A percentile compares a stretch with the other conserved stretches of the same genome.
Conservation (phyloP, 2,888 invertebrate species). For the Liposcelis brunnea region DNA sequence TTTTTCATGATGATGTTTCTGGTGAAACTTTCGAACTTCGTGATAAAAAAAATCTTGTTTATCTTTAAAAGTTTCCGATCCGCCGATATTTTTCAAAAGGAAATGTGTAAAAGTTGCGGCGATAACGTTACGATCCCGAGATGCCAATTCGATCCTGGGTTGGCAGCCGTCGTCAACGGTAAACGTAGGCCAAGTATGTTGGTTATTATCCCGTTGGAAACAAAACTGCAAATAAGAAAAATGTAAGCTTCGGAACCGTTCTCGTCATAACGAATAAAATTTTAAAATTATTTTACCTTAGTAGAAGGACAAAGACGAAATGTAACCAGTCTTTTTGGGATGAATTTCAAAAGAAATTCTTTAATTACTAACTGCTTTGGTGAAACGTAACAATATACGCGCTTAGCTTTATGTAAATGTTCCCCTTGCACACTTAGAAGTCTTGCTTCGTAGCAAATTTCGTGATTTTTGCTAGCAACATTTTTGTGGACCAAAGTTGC, state of each 20-base stretch:
- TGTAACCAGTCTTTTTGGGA: slow-evolving; percentile 78
- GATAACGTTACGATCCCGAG: slow-evolving; percentile 74
- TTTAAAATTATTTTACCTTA: too few species aligned
- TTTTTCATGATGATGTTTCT: slow-evolving; percentile 75
- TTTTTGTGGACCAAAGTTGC: slow-evolving; percentile 73
- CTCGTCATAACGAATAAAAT: slow-evolving; percentile 1
- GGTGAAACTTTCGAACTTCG: slow-evolving; percentile 66
- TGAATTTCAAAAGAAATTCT: slow-evolving; percentile 83
- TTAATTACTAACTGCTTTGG: slow-evolving; percentile 84
- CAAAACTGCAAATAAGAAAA: slow-evolving; percentile 37
- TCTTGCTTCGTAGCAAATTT: slow-evolving; percentile 73
- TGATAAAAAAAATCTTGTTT: slow-evolving; percentile 65
- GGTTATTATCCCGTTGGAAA: slow-evolving; percentile 40
- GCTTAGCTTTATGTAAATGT: slow-evolving; percentile 54
- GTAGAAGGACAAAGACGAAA: slow-evolving; percentile 88
- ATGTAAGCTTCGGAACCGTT: slow-evolving; percentile 6
- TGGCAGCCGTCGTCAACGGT: slow-evolving; percentile 84
- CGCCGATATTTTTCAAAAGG: slow-evolving; percentile 82
- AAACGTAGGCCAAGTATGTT: slow-evolving; percentile 42
- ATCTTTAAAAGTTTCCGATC: slow-evolving; percentile 84
- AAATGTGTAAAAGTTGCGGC: slow-evolving; percentile 87
- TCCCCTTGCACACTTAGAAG: slow-evolving; percentile 45
- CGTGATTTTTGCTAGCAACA: slow-evolving; percentile 67
- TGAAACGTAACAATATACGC: slow-evolving; percentile 77
- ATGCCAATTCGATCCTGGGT: slow-evolving; percentile 63